Percentiles rank a stretch among this genome's conserved stretches.
phyloP scores from a whole-genome alignment of 2,113 vertebrate species.

The Noturus placidus region DNA sequence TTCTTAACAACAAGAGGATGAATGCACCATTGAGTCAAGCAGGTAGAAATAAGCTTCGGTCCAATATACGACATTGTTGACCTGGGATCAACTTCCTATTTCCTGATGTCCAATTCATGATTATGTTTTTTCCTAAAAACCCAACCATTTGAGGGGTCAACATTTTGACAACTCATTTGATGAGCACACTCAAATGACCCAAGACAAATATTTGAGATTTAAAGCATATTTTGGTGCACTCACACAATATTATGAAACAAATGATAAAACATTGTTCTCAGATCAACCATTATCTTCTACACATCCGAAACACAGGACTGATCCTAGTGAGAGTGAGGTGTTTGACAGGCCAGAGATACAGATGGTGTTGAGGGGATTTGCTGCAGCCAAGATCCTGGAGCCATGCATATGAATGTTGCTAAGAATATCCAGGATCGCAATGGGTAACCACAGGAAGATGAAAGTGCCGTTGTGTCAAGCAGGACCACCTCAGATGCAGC shows the following conservation, averaged over 20 bases:
- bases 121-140: neutral
- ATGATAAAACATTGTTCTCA: neutral
- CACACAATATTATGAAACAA: neutral
- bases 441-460: slow-evolving; percentile 3
- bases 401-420: slow-evolving; percentile 14
- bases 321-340: neutral
- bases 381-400: neutral
- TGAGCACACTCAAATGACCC: neutral
- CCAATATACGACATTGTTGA: neutral
- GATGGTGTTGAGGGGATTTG: slow-evolving; percentile 1
- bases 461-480: neutral
- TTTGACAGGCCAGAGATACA: slow-evolving; percentile 2
- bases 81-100: neutral
- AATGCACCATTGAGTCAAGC: slow-evolving; percentile 9
- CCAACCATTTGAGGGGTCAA: neutral
- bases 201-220: neutral
- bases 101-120: neutral
- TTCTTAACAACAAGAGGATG: neutral
- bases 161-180: neutral
- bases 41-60: neutral
- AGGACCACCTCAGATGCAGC: slow-evolving; percentile 6
- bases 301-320: neutral
- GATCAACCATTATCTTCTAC: neutral
- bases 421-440: slow-evolving; percentile 3
- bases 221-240: neutral